Evolutionary conservation across 2,797 vertebrate species (phyloP).

Genomic region (Acridotheres tristis): DNA sequence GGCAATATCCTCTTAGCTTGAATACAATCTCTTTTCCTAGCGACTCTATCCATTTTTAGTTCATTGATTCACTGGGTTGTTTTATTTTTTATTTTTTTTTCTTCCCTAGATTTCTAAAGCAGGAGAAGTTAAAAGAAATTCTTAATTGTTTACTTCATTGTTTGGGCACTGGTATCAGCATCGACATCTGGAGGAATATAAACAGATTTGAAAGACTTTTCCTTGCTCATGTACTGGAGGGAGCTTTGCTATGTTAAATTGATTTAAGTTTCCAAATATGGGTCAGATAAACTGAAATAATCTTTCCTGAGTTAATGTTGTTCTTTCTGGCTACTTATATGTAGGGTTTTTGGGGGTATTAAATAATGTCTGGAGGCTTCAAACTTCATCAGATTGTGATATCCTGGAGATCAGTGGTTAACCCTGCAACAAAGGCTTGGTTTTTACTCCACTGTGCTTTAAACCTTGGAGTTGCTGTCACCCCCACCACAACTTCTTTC

Average conservation of each 20-base stretch:
- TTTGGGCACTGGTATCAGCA: slow-evolving; percentile 67
- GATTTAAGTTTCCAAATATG: slow-evolving; percentile 7
- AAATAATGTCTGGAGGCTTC: neutral
- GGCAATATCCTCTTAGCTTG: slow-evolving; percentile 53
- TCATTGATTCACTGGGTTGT: slow-evolving; percentile 17
- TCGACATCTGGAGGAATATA: slow-evolving; percentile 58
- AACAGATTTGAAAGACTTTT: slow-evolving; percentile 55
- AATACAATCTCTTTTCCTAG: slow-evolving; percentile 32
- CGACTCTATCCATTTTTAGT: slow-evolving; percentile 16
- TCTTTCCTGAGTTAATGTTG: neutral
- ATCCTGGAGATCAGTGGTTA: neutral
- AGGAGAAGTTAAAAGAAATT: slow-evolving; percentile 66
- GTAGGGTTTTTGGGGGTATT: neutral
- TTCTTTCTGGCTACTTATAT: neutral
- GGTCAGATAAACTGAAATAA: slow-evolving; percentile 23
- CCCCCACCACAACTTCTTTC: neutral
- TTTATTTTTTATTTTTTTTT: neutral
- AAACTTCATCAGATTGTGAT: neutral
- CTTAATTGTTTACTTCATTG: slow-evolving; percentile 72
- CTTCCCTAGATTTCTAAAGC: slow-evolving; percentile 57
- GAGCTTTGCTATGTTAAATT: neutral
- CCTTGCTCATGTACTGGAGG: neutral
- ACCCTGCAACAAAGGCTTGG: neutral
- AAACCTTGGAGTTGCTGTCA: neutral
- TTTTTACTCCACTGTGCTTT: neutral